These are phyloP conservation scores for Microctonus brassicae DNA, from an alignment of 2,888 invertebrate genomes.

Conservation along the genomic window DNA sequence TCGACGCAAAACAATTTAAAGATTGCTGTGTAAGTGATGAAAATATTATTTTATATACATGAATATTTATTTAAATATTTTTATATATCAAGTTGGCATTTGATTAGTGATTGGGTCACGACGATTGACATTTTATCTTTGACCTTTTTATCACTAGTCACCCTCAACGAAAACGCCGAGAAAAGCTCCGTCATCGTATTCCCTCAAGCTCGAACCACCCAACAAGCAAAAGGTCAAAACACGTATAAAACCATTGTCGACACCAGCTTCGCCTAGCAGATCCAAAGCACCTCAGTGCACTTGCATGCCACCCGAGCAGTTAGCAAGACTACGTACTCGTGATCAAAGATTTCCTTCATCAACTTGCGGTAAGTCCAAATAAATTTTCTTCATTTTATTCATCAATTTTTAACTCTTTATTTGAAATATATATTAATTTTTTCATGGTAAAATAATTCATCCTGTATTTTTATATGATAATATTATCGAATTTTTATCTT, in stretches of 20 bases:
- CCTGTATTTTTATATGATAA: neutral
- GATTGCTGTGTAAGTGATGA: slow-evolving; percentile 93
- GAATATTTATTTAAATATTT: neutral
- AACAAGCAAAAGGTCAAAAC: slow-evolving; percentile 87
- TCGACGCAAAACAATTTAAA: slow-evolving; percentile 96
- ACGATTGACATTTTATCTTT: slow-evolving; percentile 38
- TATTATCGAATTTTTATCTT: neutral
- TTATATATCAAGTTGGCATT: neutral
- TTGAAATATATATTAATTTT: no score
- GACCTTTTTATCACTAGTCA: slow-evolving; percentile 76
- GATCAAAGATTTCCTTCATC: slow-evolving; percentile 78
- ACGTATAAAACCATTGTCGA: slow-evolving; percentile 92
- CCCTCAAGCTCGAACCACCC: slow-evolving; percentile 89
- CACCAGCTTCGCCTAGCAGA: slow-evolving; percentile 92
- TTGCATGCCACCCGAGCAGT: slow-evolving; percentile 95
- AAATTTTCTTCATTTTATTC: neutral
- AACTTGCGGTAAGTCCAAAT: slow-evolving; percentile 12
- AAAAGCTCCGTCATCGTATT: slow-evolving; percentile 97
- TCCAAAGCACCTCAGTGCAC: slow-evolving; percentile 93
- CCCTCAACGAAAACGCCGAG: slow-evolving; percentile 98
- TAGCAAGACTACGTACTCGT: slow-evolving; percentile 86
- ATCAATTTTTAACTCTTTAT: neutral
- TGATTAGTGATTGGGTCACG: neutral
- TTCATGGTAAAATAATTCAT: neutral
- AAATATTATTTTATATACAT: neutral